phyloP scores from a whole-genome alignment of 2,888 invertebrate species.

The Catocala sponsa region DNA sequence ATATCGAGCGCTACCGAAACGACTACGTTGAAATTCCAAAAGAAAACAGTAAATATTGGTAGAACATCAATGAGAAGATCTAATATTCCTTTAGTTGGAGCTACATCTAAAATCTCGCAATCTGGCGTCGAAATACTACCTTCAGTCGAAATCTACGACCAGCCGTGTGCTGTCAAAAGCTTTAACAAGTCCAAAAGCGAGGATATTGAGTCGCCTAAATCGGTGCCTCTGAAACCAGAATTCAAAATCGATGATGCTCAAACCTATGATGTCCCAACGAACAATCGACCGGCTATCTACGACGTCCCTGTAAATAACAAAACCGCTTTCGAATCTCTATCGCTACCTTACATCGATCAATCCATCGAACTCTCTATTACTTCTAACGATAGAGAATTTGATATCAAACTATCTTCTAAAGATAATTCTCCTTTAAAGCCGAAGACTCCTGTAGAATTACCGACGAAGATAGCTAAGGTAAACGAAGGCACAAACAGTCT shows the following conservation, averaged over 20 bases:
- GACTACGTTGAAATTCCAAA: slow-evolving; percentile 78
- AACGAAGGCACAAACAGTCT: slow-evolving; percentile 75
- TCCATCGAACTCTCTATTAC: slow-evolving; percentile 83
- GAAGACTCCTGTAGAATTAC: slow-evolving; percentile 66
- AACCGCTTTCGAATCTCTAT: slow-evolving; percentile 81
- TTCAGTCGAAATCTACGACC: slow-evolving; percentile 83
- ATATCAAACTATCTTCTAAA: slow-evolving; percentile 80
- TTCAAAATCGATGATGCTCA: slow-evolving; percentile 74
- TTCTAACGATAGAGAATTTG: slow-evolving; percentile 85
- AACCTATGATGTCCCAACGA: slow-evolving; percentile 83
- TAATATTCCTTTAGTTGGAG: slow-evolving; percentile 84
- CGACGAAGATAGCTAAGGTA: slow-evolving; percentile 69
- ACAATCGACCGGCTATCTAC: slow-evolving; percentile 80
- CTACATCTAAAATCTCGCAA: slow-evolving; percentile 85
- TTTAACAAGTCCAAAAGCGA: slow-evolving; percentile 59
- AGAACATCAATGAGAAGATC: slow-evolving; percentile 77
- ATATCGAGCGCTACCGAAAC: slow-evolving; percentile 86
- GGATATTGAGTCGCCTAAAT: slow-evolving; percentile 57
- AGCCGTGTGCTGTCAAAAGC: slow-evolving; percentile 67
- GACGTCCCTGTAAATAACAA: slow-evolving; percentile 80
- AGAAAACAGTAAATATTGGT: slow-evolving; percentile 69
- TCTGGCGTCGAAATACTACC: slow-evolving; percentile 81
- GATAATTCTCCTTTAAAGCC: slow-evolving; percentile 74
- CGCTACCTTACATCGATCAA: slow-evolving; percentile 83
- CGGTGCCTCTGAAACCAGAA: slow-evolving; percentile 65